A percentile compares a stretch with the other conserved stretches of the same genome.
These are phyloP conservation scores for Rhinatrema bivittatum DNA, from an alignment of 2,797 vertebrate genomes.

Conservation along the genomic window DNA sequence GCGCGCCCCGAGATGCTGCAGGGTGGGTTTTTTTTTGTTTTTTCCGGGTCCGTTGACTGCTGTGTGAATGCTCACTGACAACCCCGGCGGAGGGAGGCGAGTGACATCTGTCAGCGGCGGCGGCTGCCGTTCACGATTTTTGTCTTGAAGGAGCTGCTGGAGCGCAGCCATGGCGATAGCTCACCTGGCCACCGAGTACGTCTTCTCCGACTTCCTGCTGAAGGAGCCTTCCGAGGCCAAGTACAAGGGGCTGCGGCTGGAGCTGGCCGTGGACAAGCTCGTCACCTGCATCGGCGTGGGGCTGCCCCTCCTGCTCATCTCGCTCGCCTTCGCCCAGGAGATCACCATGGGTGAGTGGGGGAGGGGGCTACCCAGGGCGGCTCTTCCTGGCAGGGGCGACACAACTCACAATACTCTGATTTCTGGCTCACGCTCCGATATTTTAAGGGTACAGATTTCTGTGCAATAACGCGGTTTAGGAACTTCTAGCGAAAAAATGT, in stretches of 20 bases:
- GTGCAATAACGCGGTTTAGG: too few species aligned
- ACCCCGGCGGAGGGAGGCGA: too few species aligned
- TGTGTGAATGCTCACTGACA: neutral
- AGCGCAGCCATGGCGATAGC: constrained; percentile 79
- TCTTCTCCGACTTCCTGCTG: constrained; percentile 87
- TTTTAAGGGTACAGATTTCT: too few species aligned
- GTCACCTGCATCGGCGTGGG: constrained; percentile 84
- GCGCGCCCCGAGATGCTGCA: too few species aligned
- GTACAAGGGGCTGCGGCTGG: constrained; percentile 76
- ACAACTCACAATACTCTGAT: too few species aligned
- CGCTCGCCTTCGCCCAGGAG: constrained; percentile 90
- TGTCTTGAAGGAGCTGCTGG: neutral
- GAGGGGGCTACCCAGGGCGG: neutral
- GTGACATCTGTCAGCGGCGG: too few species aligned
- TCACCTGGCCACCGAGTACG: constrained; percentile 84
- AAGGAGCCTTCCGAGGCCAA: constrained; percentile 74
- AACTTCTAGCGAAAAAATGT: too few species aligned
- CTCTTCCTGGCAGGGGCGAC: too few species aligned
- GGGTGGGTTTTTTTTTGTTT: too few species aligned
- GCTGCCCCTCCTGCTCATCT: constrained; percentile 86
- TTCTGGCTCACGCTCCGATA: too few species aligned
- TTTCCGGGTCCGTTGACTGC: neutral
- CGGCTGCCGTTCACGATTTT: neutral
- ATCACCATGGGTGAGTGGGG: constrained; percentile 78
- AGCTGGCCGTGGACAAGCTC: constrained; percentile 85